Base-by-base conservation (phyloP, 2,113 vertebrate species). In the Corydoras maculifer region DNA sequence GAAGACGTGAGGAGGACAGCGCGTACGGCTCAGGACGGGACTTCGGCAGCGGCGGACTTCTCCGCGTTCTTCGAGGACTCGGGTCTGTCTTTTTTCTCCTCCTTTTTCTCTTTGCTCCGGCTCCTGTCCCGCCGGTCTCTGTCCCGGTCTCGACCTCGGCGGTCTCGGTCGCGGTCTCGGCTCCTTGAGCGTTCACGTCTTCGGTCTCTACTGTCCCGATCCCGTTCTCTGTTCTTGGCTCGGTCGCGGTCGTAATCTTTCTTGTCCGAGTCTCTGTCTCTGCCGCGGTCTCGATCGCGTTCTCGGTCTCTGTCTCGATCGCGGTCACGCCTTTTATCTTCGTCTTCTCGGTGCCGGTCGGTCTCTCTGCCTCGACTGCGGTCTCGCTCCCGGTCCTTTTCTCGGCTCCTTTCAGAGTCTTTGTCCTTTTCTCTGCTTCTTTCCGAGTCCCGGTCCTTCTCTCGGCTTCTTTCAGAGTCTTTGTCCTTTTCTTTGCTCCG, bases 401-500 rank as follows among this genome's bases (percentile, higher is more conserved):
- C 83, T 15, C 78, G 62, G 5, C 78, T 72, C 86, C 82, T 71
- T 11, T 76, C 81, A 18, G 82, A 75, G 13, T 84, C 81, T 61
- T 79, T 78, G 18, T 82, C 90, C 29, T 82, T 78, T 0, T 81
- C 62, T 60, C 88, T 79, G 31, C 83, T 83, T 6, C 68, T 54
- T 9, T 82, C 83, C 10, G 68, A 62, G 3, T 89, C 86, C 13
- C 84, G 75, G 30, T 91, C 54, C 3, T n/a, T 57, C 14, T 68
- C 83, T 14, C 78, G 62, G 5, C 78, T 72, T 85, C 18, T 25
- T 25, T 25, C 18, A 25, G 18, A 25, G 18, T 25, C 18, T 25
- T 25, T 25, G 18, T 25, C 95, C 43, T 93, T 76, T 54, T 94
- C 93, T 2, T 92, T 86, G 69, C 91, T 82, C 5, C 68, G 54